phyloP scores from a whole-genome alignment of 2,888 invertebrate genomes.

The Agrotis puta region DNA sequence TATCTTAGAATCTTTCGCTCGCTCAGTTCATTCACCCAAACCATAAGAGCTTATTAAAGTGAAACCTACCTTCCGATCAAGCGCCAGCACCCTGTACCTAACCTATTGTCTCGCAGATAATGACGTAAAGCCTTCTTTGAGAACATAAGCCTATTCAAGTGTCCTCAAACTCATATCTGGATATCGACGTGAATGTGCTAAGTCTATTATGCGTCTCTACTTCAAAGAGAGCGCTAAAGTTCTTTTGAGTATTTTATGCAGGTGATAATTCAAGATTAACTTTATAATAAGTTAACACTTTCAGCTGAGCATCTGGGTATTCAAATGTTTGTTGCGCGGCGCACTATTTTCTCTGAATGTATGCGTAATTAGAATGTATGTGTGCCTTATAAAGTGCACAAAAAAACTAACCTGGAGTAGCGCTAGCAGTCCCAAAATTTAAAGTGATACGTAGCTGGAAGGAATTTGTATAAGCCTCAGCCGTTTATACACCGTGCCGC shows the following conservation, averaged over 20 bases:
- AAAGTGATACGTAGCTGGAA: too few relatives aligned
- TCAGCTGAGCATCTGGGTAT: too few relatives aligned
- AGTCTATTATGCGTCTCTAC: slow-evolving; percentile 38
- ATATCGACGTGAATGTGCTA: slow-evolving; percentile 45
- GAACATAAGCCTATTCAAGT: slow-evolving; percentile 47
- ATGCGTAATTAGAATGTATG: too few relatives aligned
- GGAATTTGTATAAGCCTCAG: too few relatives aligned
- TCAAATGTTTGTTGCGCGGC: too few relatives aligned
- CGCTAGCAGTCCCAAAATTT: too few relatives aligned
- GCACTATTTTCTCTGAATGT: too few relatives aligned
- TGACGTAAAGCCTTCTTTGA: slow-evolving; percentile 46
- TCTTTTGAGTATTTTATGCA: slow-evolving; percentile 1
- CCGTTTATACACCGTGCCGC: too few relatives aligned
- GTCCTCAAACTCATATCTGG: slow-evolving; percentile 54
- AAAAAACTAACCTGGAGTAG: too few relatives aligned
- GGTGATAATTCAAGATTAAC: background rate
- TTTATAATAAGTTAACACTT: background rate
- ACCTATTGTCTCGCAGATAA: slow-evolving; percentile 37
- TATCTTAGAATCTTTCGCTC: too few relatives aligned
- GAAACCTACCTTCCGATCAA: slow-evolving; percentile 19
- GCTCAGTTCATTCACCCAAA: background rate
- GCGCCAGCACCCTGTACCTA: slow-evolving; percentile 11
- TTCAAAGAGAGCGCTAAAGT: slow-evolving; percentile 32
- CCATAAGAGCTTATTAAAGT: background rate
- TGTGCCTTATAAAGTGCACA: too few relatives aligned